phyloP scores from a whole-genome alignment of 2,797 vertebrate genomes.

The Argentina silus region DNA sequence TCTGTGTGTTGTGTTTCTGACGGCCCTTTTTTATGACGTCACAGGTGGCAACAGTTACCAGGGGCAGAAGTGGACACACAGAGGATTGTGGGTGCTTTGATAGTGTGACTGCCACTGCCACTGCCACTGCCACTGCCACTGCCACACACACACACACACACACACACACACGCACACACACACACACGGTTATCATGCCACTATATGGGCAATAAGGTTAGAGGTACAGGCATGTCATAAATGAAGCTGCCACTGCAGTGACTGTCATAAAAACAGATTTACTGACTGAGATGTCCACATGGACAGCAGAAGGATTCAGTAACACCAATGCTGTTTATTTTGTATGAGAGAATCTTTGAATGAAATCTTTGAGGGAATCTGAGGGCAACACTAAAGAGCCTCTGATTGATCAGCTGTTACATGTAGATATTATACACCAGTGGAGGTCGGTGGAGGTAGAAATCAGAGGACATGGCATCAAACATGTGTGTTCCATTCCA shows the following conservation, averaged over 20 bases:
- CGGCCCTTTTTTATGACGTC: constrained; percentile 5
- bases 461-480: too few species aligned
- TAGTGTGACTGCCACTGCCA: background rate
- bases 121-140: background rate
- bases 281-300: background rate
- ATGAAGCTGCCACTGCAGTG: background rate
- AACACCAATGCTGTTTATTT: too few species aligned
- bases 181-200: background rate
- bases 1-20: background rate
- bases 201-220: background rate
- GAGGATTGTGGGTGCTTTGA: background rate
- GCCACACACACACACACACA: background rate
- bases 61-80: background rate
- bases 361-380: too few species aligned
- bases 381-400: too few species aligned
- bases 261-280: background rate
- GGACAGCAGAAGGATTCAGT: background rate
- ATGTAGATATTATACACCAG: too few species aligned
- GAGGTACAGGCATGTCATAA: background rate
- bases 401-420: too few species aligned
- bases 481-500: too few species aligned
- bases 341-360: too few species aligned
- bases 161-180: constrained; percentile 7
- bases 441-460: too few species aligned
- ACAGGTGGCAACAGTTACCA: constrained; percentile 22